phyloP scores from a whole-genome alignment of 2,797 vertebrate species.

The Micropoecilia bifurca region DNA sequence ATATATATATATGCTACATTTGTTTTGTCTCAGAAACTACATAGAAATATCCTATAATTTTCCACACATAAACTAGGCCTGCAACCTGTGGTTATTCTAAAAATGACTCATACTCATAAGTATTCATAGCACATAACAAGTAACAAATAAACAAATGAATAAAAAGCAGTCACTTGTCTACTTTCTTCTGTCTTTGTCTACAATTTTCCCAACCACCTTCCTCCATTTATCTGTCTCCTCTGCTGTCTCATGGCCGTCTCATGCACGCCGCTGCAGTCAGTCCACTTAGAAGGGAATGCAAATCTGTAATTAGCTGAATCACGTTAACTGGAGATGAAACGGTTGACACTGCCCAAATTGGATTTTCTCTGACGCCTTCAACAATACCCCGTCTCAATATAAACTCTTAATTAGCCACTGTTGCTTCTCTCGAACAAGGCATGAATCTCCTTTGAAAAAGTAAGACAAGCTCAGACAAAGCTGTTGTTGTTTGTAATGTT shows the following conservation, averaged over 20 bases:
- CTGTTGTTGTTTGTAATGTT: slow-evolving; percentile 13
- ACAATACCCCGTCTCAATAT: neutral
- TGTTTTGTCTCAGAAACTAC: neutral
- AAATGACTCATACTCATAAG: slow-evolving; percentile 13
- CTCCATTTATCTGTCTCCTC: neutral
- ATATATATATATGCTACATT: neutral
- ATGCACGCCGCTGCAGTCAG: slow-evolving; percentile 18
- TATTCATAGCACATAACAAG: slow-evolving; percentile 33
- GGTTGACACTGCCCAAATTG: slow-evolving; percentile 35
- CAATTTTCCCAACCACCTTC: neutral
- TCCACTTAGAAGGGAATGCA: slow-evolving; percentile 39
- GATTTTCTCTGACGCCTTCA: slow-evolving; percentile 14
- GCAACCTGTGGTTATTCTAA: neutral
- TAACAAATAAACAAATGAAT: slow-evolving; percentile 4
- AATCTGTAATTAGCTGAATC: slow-evolving; percentile 49
- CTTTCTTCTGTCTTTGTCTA: neutral
- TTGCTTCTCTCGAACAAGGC: slow-evolving; percentile 21
- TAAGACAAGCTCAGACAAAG: slow-evolving; percentile 39
- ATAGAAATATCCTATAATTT: neutral
- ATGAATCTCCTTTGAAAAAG: slow-evolving; percentile 10
- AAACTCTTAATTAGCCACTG: slow-evolving; percentile 1
- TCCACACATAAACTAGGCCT: slow-evolving; percentile 19
- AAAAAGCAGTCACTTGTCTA: slow-evolving; percentile 15
- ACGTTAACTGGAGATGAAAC: slow-evolving; percentile 32
- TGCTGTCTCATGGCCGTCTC: neutral